phyloP scores from a whole-genome alignment of 1,140 invertebrate genomes.

The Lordiphosa stackelbergi region DNA sequence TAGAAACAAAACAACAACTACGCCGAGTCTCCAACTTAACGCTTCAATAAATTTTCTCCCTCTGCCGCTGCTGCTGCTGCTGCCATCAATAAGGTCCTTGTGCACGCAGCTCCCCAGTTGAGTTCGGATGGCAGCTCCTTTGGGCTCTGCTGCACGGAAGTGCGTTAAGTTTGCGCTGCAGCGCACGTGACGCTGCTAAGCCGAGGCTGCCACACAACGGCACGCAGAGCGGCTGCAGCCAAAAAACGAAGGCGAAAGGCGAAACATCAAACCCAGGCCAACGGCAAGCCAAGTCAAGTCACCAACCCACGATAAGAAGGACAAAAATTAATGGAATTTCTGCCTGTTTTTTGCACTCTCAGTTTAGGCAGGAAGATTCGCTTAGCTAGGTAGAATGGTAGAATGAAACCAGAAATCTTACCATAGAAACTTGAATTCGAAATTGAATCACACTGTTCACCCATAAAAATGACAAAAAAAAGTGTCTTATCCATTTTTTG shows the following conservation, averaged over 20 bases:
- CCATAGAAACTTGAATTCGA: too few relatives aligned
- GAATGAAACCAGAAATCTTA: too few relatives aligned
- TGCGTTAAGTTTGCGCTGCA: conserved; percentile 74
- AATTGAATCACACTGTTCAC: too few relatives aligned
- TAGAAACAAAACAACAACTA: conserved; percentile 18
- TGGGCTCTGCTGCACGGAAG: conserved; percentile 55
- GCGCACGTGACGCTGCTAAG: conserved; percentile 66
- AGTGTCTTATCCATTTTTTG: too few relatives aligned
- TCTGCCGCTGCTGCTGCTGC: conserved; percentile 10
- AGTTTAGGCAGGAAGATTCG: too few relatives aligned
- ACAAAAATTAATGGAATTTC: conserved; percentile 75
- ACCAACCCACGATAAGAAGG: conserved; percentile 63
- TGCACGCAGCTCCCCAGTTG: conserved; percentile 44
- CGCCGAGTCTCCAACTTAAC: conserved; percentile 65
- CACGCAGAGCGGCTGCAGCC: conserved; percentile 41
- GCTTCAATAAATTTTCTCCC: conserved; percentile 68
- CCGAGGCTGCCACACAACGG: conserved; percentile 71
- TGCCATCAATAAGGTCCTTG: conserved; percentile 73
- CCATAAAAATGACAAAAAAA: too few relatives aligned
- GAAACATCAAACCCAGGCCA: conserved; percentile 7
- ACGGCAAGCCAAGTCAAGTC: conserved; percentile 16
- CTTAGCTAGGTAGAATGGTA: too few relatives aligned
- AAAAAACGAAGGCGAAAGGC: conserved; percentile 23
- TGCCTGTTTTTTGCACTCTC: conserved; percentile 53
- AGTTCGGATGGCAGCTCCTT: conserved; percentile 6